Base-by-base conservation (phyloP, 2,113 vertebrate genomes). In the Sisor rabdophorus region DNA sequence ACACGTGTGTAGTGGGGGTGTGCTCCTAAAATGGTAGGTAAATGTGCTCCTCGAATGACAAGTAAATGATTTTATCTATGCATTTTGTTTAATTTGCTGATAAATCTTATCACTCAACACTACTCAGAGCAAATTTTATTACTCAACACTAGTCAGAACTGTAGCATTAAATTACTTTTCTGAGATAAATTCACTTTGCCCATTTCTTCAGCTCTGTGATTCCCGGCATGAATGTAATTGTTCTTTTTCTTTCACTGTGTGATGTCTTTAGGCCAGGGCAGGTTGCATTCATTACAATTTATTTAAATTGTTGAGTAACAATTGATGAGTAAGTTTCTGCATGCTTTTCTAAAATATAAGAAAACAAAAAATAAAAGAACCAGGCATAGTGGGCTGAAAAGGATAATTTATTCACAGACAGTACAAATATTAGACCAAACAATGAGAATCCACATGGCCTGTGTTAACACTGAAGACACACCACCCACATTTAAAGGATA, bases 401-500 rank as follows among this genome's bases (percentile, higher is more conserved):
- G 50, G 50, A 72, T 64, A 65, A 72, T 78, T 72, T 44, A 73
- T 78, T 73, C 64, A 68, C 63, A 76, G 52, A 30, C 36, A 68
- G 32, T 28, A 67, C 69, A 55, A 72, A 63, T 60, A 56, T 40
- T 32, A 44, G 59, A 30, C 69, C 19, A 53, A 73, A 78, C 77
- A 65, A 47, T 78, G 36, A 56, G 53, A 76, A 68, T 65, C 70
- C 77, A 73, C 59, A 65, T 72, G 70, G 77, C 10, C 8, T 17
- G 12, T 73, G 60, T 56, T 78, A 78, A 73, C 77, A 78, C 69
- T 54, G 59, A 73, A 72, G 77, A 78, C 69, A 72, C 77, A 73
- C 77, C 69, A 78, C 77, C 77, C 77, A 78, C 77, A 78, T 73
- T 78, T 73, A 53, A 72, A 56, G 36, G 69, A 72, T 65, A 64